Conservation (phyloP, 2,113 vertebrate genomes). For the Sialia sialis region DNA sequence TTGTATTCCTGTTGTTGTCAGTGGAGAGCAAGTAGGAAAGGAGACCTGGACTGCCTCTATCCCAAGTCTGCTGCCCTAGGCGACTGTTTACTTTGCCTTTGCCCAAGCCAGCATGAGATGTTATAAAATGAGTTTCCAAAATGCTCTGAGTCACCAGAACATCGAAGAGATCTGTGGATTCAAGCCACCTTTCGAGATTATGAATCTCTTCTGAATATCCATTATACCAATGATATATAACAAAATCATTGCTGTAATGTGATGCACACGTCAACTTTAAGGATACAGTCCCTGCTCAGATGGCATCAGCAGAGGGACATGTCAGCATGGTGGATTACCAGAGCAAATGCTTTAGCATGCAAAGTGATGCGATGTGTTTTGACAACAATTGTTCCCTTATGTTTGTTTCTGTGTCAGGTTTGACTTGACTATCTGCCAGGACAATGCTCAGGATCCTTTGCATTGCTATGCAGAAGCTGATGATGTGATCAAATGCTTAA, state of each 20-base stretch:
- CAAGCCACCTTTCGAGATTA: conserved; percentile 52
- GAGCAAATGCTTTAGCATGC: conserved; percentile 42
- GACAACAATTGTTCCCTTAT: conserved; percentile 48
- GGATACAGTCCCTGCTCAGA: conserved; percentile 7
- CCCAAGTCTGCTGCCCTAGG: conserved; percentile 7
- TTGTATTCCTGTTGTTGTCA: background rate
- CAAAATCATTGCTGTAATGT: conserved; percentile 37
- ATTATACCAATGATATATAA: conserved; percentile 34
- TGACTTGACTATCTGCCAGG: conserved; percentile 17
- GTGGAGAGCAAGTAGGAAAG: background rate
- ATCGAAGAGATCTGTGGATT: conserved; percentile 8
- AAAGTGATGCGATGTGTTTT: conserved; percentile 50
- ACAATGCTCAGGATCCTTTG: background rate
- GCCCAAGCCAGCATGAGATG: conserved; percentile 15
- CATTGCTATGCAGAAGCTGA: conserved; percentile 18
- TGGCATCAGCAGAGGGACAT: conserved; percentile 29
- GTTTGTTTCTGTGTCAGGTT: conserved; percentile 43
- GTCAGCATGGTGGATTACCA: conserved; percentile 61
- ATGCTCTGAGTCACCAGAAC: conserved; percentile 49
- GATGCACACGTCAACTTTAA: conserved; percentile 19
- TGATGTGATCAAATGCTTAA: conserved; percentile 24
- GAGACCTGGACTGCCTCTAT: background rate
- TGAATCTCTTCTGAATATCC: conserved; percentile 27
- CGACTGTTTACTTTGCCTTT: conserved; percentile 4
- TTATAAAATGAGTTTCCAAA: conserved; percentile 47